Evolutionary conservation across 2,888 invertebrate species (phyloP).

Genomic region (Epirrhoe alternata): DNA sequence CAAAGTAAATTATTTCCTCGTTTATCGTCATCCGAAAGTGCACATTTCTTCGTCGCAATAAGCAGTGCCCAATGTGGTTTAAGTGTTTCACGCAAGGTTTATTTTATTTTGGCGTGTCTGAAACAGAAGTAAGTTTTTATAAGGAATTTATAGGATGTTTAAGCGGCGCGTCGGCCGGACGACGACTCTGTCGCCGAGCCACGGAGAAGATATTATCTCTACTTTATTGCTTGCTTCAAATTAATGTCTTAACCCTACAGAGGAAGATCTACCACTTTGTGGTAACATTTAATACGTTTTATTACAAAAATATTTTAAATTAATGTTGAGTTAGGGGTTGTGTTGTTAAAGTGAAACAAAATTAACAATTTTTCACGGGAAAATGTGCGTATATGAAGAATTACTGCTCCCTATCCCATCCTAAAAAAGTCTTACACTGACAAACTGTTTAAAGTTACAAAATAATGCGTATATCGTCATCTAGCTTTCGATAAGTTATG

Average conservation of each 20-base stretch:
- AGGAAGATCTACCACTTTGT: conserved; percentile 77
- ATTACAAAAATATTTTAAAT: conserved; percentile 53
- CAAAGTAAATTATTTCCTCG: conserved; percentile 80
- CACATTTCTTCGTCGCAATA: conserved; percentile 61
- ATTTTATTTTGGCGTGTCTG: conserved; percentile 64
- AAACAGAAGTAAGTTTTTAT: conserved; percentile 66
- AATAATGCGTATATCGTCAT: no score
- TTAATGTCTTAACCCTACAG: conserved; percentile 80
- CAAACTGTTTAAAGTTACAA: no score
- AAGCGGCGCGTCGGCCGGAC: conserved; percentile 65
- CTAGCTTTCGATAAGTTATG: no score
- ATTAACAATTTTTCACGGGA: neutral
- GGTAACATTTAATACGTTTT: conserved; percentile 75
- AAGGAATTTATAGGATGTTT: conserved; percentile 78
- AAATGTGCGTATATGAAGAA: no score
- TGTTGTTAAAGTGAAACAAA: neutral
- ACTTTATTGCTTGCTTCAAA: conserved; percentile 83
- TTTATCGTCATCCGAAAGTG: conserved; percentile 72
- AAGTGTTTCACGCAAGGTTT: conserved; percentile 60
- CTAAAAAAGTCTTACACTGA: no score
- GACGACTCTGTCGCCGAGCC: conserved; percentile 47
- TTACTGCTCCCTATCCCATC: no score
- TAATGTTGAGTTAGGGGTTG: neutral
- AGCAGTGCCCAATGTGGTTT: conserved; percentile 54
- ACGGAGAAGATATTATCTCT: conserved; percentile 74